Evolutionary conservation across 2,113 vertebrate species (phyloP).

Genomic region (Engraulis encrasicolus): DNA sequence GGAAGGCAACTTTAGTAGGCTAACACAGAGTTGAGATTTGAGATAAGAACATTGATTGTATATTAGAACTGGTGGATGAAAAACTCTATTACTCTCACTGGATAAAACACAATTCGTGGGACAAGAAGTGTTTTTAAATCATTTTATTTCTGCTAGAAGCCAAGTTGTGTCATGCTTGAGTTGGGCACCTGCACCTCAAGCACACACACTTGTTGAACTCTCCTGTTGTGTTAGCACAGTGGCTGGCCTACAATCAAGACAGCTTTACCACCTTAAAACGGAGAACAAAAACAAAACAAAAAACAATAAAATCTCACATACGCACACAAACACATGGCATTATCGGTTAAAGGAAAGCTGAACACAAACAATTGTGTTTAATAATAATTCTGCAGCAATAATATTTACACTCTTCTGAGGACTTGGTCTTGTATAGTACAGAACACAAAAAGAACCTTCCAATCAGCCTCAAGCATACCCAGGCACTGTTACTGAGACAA

Average conservation of each 20-base stretch:
- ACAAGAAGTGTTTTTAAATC: background rate
- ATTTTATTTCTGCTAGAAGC: constrained; percentile 5
- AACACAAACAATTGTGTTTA: background rate
- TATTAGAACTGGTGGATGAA: too few relatives aligned
- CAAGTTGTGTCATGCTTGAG: background rate
- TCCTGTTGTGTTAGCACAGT: background rate
- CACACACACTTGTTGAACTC: background rate
- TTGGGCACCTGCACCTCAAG: background rate
- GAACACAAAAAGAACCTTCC: background rate
- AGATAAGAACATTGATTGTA: too few relatives aligned
- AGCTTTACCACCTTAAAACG: constrained; percentile 5
- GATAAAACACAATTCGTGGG: background rate
- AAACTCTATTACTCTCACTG: background rate
- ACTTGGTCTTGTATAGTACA: background rate
- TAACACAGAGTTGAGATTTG: too few relatives aligned
- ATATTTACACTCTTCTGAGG: background rate
- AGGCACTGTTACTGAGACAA: too few relatives aligned
- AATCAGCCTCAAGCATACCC: background rate
- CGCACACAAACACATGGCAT: background rate
- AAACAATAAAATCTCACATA: constrained; percentile 6
- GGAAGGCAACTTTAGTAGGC: too few relatives aligned
- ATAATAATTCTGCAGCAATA: constrained; percentile 8
- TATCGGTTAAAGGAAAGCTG: background rate
- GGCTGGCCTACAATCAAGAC: constrained; percentile 8
- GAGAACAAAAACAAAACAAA: too few relatives aligned